Evolutionary conservation across 2,113 vertebrate genomes (phyloP).

Genomic region (Noctilio leporinus): DNA sequence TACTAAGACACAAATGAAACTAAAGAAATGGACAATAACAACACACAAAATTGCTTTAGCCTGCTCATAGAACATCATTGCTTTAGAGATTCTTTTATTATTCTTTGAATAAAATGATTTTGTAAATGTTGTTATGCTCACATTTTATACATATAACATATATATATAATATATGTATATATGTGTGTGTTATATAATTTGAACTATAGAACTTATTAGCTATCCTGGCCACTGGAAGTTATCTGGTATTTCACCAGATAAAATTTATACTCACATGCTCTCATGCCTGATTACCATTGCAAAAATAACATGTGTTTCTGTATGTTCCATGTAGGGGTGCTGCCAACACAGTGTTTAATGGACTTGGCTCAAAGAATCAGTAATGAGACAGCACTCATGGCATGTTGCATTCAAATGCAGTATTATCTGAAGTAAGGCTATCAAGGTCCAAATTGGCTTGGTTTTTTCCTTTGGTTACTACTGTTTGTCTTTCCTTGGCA

Average conservation of each 20-base stretch:
- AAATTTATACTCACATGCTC: background rate
- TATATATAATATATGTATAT: no score
- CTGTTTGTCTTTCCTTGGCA: slow-evolving; percentile 31
- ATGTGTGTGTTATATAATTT: background rate
- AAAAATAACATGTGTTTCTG: background rate
- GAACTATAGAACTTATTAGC: background rate
- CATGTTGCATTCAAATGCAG: background rate
- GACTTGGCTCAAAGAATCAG: background rate
- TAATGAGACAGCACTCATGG: background rate
- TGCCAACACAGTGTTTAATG: background rate
- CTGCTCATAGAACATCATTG: background rate
- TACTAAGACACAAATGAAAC: background rate
- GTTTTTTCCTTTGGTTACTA: background rate
- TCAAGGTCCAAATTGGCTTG: slow-evolving; percentile 26
- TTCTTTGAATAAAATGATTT: background rate
- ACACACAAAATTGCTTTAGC: background rate
- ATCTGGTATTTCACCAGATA: background rate
- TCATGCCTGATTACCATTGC: background rate
- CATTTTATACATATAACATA: no score
- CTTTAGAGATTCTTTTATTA: background rate
- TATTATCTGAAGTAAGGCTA: background rate
- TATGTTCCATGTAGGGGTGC: background rate
- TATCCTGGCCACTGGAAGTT: background rate
- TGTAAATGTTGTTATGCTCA: background rate
- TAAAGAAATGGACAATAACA: background rate